These are phyloP conservation scores for Saccostrea glomerata DNA, from an alignment of 1,140 invertebrate species.

Conservation along the genomic window DNA sequence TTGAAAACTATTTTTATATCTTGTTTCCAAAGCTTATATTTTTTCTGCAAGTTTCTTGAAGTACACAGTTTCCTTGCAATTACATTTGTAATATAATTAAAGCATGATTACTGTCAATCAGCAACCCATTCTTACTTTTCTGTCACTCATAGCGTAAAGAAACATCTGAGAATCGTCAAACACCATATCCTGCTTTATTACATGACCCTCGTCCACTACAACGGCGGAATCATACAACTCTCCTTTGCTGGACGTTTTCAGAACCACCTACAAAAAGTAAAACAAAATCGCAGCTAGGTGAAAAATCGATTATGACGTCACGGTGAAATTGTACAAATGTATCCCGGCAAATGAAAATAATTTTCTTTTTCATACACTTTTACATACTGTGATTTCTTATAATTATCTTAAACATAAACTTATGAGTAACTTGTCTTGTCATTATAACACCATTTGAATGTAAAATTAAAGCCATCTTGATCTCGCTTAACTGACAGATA, in stretches of 20 bases:
- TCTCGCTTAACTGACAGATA: too few species aligned
- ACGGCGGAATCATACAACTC: conserved; percentile 93
- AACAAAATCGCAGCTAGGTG: neutral
- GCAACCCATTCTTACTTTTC: conserved; percentile 82
- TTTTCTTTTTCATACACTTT: too few species aligned
- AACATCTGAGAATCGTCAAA: conserved; percentile 91
- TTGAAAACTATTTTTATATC: too few species aligned
- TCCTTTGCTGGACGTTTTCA: conserved; percentile 90
- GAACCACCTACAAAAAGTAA: conserved; percentile 85
- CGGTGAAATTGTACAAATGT: neutral
- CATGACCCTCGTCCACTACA: conserved; percentile 87
- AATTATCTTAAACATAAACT: too few species aligned
- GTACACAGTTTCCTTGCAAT: too few species aligned
- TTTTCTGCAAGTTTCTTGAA: too few species aligned
- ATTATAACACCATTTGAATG: too few species aligned
- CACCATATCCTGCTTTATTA: conserved; percentile 92
- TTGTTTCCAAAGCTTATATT: too few species aligned
- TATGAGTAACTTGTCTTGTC: too few species aligned
- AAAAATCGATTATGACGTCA: neutral
- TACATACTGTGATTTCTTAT: neutral
- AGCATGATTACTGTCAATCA: too few species aligned
- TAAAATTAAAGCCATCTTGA: too few species aligned
- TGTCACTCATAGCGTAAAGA: conserved; percentile 95
- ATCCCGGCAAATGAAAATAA: neutral
- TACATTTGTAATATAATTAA: too few species aligned